phyloP scores from a whole-genome alignment of 2,888 invertebrate genomes.

The Spatulosminthurus flaviceps region DNA sequence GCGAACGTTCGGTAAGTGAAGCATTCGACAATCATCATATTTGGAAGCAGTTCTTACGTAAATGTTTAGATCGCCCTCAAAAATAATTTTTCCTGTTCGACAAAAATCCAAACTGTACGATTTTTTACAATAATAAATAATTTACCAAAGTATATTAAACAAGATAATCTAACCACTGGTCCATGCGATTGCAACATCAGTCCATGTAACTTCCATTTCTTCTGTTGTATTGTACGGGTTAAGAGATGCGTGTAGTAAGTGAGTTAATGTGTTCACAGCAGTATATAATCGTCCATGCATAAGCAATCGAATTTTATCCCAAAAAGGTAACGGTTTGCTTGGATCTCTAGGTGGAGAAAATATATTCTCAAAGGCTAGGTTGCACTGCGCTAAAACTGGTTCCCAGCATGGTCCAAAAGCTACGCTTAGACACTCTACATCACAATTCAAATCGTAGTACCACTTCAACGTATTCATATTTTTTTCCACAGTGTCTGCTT shows the following conservation, averaged over 20 bases:
- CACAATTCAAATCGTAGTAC: slow-evolving; percentile 97
- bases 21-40: slow-evolving; percentile 95
- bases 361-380: slow-evolving; percentile 87
- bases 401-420: slow-evolving; percentile 99
- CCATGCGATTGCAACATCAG: slow-evolving; percentile 93
- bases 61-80: slow-evolving; percentile 93
- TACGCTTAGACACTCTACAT: slow-evolving; percentile 86
- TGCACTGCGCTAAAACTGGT: slow-evolving; percentile 91
- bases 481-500: slow-evolving; percentile 81
- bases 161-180: slow-evolving; percentile 75
- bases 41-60: slow-evolving; percentile 97
- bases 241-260: slow-evolving; percentile 91
- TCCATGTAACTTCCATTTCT: slow-evolving; percentile 98
- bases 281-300: slow-evolving; percentile 93
- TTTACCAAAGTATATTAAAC: background rate
- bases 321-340: slow-evolving; percentile 91
- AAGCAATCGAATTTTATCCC: slow-evolving; percentile 94
- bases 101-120: too few species aligned
- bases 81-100: slow-evolving; percentile 82
- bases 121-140: too few species aligned
- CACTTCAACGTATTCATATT: slow-evolving; percentile 95
- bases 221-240: slow-evolving; percentile 99
- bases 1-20: slow-evolving; percentile 89
- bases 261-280: slow-evolving; percentile 86
- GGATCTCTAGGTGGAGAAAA: slow-evolving; percentile 89